Base-by-base conservation (phyloP, 2,888 invertebrate genomes). In the Altica lythri region DNA sequence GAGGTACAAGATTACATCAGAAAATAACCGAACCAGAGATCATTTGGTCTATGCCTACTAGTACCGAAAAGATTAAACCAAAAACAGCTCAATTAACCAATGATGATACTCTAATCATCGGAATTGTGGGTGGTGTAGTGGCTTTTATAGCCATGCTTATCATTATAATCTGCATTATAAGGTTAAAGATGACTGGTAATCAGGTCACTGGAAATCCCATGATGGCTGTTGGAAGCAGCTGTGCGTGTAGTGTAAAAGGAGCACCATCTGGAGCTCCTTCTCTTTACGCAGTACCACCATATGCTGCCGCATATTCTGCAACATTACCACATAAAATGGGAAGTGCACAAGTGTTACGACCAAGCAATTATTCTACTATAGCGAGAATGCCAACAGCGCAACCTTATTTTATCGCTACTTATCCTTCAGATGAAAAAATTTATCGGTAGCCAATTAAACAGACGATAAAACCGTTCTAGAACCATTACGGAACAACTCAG, bases 81-180 rank as follows among this genome's bases (percentile, higher is more conserved):
- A 86, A 85, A 74, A 81, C 81, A 35, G 82, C 82, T 9, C 81
- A 79, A 18, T 82, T 90, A 8, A 87, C 84, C 49, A 93, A 92
- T 67, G 94, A 95, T 67, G 94, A 94, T 65, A 93, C 92, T 2
- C 79, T 95, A n/a, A 94, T 95, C 45, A 94, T 95, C 55, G 92
- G 92, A n/a, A 94, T 95, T 62, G 93, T 94, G 0, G 93, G 93
- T 0, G 93, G 94, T 1, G 93, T 94, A 1, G 92, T 95, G 1
- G 92, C 90, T 1, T 92, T 95, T 71, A 92, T 95, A 61, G 90
- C 90, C 8, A 89, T 94, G 59, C 81, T 94, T 47, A 89, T 94
- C 25, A 88, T 94, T 18, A 86, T 87, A n/a, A 92, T 92, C 62
- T 95, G 94, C 70, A 89, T 94, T 30, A 89, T 93, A 22, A 82